Conservation (phyloP, 2,113 vertebrate genomes). For the Phycodurus eques region DNA sequence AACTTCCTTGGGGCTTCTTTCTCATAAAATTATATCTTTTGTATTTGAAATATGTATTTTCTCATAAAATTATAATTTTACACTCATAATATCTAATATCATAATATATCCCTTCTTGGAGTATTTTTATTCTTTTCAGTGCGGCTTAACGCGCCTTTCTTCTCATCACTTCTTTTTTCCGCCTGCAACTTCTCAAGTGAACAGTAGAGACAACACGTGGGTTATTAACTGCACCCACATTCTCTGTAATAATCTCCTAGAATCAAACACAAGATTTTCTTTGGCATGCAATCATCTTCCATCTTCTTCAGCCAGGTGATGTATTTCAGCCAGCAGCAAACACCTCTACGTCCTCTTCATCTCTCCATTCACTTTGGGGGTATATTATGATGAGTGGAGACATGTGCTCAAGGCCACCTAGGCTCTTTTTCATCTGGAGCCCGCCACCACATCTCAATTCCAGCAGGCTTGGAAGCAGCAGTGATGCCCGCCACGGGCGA, state of each 20-base stretch:
- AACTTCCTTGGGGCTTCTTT: neutral
- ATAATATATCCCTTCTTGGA: neutral
- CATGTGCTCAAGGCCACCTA: slow-evolving; percentile 8
- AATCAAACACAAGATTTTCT: slow-evolving; percentile 18
- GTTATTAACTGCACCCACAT: slow-evolving; percentile 34
- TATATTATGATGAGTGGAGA: slow-evolving; percentile 45
- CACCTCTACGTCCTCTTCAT: neutral
- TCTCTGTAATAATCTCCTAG: slow-evolving; percentile 15
- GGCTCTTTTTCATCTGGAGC: slow-evolving; percentile 54
- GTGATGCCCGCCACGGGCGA: slow-evolving; percentile 34
- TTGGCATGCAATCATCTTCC: slow-evolving; percentile 11
- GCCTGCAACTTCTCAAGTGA: neutral
- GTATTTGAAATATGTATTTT: neutral
- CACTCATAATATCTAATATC: neutral
- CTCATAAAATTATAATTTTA: neutral
- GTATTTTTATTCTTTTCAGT: neutral
- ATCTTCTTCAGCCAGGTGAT: slow-evolving; percentile 24
- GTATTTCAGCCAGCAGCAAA: slow-evolving; percentile 16
- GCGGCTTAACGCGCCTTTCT: neutral
- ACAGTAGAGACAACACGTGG: slow-evolving; percentile 19
- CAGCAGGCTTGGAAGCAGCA: slow-evolving; percentile 12
- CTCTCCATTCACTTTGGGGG: slow-evolving; percentile 20
- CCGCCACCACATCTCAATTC: slow-evolving; percentile 47
- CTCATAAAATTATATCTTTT: neutral
- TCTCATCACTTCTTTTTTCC: neutral